Evolutionary conservation across 2,113 vertebrate genomes (phyloP).

Genomic region (Rhinopomastus cyanomelas): DNA sequence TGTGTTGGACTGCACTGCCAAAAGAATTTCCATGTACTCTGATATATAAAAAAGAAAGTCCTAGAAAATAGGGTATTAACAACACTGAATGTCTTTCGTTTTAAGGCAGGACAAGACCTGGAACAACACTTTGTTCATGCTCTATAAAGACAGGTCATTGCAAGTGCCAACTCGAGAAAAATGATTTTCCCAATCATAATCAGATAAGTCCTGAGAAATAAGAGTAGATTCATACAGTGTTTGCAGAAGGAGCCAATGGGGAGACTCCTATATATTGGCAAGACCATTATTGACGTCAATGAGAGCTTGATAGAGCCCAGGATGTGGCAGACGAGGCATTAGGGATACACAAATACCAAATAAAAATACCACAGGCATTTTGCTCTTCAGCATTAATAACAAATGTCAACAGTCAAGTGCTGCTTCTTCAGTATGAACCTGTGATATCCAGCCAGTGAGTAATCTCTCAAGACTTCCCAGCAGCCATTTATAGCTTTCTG

Average conservation of each 20-base stretch:
- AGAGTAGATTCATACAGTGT: background rate
- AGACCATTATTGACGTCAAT: conserved; percentile 4
- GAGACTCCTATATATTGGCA: conserved; percentile 18
- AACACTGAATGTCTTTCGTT: background rate
- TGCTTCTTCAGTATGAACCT: conserved; percentile 10
- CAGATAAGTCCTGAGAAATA: conserved; percentile 34
- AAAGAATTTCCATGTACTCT: conserved; percentile 15
- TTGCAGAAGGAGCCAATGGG: conserved; percentile 25
- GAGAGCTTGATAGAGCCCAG: conserved; percentile 1
- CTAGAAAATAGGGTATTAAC: conserved; percentile 21
- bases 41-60: background rate
- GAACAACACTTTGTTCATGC: background rate
- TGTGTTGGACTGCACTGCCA: conserved; percentile 5
- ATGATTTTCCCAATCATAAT: conserved; percentile 16
- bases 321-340: background rate
- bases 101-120: background rate
- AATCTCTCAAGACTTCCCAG: conserved; percentile 33
- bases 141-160: background rate
- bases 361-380: conserved; percentile 52
- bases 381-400: conserved; percentile 48
- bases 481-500: conserved; percentile 21
- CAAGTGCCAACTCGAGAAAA: conserved; percentile 10
- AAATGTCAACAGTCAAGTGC: conserved; percentile 47
- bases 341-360: conserved; percentile 54
- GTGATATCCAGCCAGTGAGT: background rate